These are phyloP conservation scores for Zaprionus tsacasi DNA, from an alignment of 1,140 invertebrate species.

Conservation along the genomic window DNA sequence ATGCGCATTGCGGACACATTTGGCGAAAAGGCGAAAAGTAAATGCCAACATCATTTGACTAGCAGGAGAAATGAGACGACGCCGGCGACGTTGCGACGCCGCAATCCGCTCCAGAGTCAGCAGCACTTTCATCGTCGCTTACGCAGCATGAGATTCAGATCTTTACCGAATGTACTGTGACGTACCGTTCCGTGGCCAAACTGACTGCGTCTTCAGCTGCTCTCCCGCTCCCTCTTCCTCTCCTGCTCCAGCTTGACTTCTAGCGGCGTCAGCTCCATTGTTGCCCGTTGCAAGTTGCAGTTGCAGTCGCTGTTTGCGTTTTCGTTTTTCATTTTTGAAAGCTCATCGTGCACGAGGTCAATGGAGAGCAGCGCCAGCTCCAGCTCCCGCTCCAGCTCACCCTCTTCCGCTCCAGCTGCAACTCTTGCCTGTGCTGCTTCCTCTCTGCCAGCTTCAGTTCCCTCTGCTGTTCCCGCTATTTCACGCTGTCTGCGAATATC, in stretches of 20 bases:
- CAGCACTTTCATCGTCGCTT: conserved; percentile 74
- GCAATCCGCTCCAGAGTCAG: not conserved
- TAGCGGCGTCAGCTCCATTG: conserved; percentile 22
- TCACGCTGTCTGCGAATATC: conserved; percentile 27
- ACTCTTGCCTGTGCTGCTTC: not conserved
- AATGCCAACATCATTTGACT: conserved; percentile 71
- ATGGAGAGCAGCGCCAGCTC: conserved; percentile 36
- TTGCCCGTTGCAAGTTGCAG: conserved; percentile 16
- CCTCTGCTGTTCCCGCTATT: conserved; percentile 7
- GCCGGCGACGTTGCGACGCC: no score
- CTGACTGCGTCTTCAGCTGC: not conserved
- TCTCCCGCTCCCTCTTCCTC: no score
- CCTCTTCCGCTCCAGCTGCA: not conserved
- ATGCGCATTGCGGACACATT: conserved; percentile 66
- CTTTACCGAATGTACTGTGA: conserved; percentile 18
- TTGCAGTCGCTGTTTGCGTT: conserved; percentile 13
- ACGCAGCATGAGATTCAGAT: conserved; percentile 76
- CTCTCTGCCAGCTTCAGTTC: not conserved
- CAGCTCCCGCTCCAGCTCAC: not conserved
- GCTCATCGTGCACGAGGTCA: conserved; percentile 56
- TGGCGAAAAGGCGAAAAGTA: conserved; percentile 50
- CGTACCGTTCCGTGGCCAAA: not conserved
- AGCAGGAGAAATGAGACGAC: conserved; percentile 66
- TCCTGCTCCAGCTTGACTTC: conserved; percentile 18
- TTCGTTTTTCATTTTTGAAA: conserved; percentile 56